Conservation (phyloP, 2,113 vertebrate genomes). For the Eclectus roratus region DNA sequence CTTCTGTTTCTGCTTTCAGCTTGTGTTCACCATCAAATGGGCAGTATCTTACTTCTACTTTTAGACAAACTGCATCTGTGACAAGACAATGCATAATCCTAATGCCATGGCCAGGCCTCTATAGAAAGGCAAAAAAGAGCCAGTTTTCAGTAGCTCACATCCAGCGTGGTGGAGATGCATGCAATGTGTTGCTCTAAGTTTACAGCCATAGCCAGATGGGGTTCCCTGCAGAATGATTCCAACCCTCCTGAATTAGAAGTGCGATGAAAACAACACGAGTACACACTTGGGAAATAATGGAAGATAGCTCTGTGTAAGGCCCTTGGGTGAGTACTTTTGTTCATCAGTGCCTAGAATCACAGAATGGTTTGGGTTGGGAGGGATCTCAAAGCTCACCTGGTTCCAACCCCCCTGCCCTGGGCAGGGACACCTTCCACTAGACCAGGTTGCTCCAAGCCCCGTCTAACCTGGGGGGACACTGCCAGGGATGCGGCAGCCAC, state of each 20-base stretch:
- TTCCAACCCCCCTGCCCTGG: not conserved
- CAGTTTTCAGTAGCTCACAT: not conserved
- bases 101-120: too few relatives aligned
- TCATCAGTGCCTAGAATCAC: not conserved
- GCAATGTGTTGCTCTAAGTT: not conserved
- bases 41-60: not conserved
- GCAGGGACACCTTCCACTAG: not conserved
- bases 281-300: not conserved
- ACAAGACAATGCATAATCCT: not conserved
- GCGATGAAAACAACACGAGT: not conserved
- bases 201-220: not conserved
- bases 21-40: not conserved
- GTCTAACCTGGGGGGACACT: not conserved
- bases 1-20: not conserved
- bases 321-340: not conserved
- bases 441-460: not conserved
- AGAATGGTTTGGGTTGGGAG: not conserved
- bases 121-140: not conserved
- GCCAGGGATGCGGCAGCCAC: not conserved
- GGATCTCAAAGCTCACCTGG: not conserved
- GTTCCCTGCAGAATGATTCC: not conserved
- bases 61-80: not conserved
- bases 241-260: not conserved
- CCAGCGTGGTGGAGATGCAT: not conserved
- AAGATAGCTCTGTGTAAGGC: not conserved